Evolutionary conservation across 2,888 invertebrate genomes (phyloP), one percentile per base, ranked within the genome.

Genomic region (Sinodicranocentrus sp.): DNA sequence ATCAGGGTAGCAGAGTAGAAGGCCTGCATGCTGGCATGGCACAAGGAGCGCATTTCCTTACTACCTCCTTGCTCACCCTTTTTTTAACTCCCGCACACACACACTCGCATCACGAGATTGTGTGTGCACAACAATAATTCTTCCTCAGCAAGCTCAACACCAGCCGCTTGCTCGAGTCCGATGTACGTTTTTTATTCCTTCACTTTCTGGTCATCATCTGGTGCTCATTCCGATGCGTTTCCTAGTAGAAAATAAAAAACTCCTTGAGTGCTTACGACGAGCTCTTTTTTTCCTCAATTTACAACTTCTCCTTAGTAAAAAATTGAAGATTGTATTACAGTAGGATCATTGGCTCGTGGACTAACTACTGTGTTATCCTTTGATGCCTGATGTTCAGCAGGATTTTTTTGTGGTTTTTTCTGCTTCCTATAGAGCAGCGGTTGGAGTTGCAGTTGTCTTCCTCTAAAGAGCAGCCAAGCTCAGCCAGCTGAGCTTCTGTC

Each of bases 1-100:
- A 70, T 78, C 78, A 70, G 70, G 78, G 78, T 25, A 70, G 78
- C 23, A 59, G 13, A 67, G 23, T 10, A 61, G 72, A 33, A 6
- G 26, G 8, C 10, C 67, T 13, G 17, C 43, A 57, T 59, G 59
- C 10, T 23, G 23, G n/a, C n/a, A n/a, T n/a, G n/a, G n/a, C n/a
- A n/a, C n/a, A n/a, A n/a, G n/a, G n/a, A n/a, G 39, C 65, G 21
- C 19, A n/a, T n/a, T n/a, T n/a, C n/a, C n/a, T n/a, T n/a, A n/a
- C n/a, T n/a, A n/a, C n/a, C n/a, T n/a, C n/a, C n/a, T n/a, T n/a
- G n/a, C n/a, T n/a, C n/a, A n/a, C n/a, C n/a, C n/a, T n/a, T n/a
- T n/a, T n/a, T n/a, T n/a, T n/a, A n/a, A n/a, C n/a, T n/a, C n/a
- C n/a, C n/a, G n/a, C n/a, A n/a, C n/a, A n/a, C n/a, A n/a, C n/a